Base-by-base conservation (phyloP, 2,797 vertebrate species). In the Kryptolebias ocellatus region DNA sequence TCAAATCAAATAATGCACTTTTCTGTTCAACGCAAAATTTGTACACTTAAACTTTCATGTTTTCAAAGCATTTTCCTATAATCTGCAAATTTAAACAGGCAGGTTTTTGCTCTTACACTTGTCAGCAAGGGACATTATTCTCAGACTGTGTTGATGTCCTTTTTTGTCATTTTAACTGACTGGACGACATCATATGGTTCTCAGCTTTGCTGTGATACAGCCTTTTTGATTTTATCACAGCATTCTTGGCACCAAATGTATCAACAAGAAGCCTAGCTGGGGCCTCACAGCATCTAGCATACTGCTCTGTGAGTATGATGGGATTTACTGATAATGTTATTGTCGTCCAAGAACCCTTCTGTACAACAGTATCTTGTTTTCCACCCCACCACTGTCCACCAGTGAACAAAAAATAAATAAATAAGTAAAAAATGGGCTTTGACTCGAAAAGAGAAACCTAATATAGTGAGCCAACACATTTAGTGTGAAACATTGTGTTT, bases 321-420 rank as follows among this genome's bases (percentile, higher is more conserved):
- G 82, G 87, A 90, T 90, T 91, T 90, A 72, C 80, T 85, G 85
- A 92, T 93, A 90, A 85, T 79, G 80, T 72, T 87, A 87, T 92
- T 88, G 80, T 78, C 67, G 80, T 88, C 88, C 83, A 84, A 86
- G 80, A 80, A 72, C 51, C 68, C 61, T 73, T 76, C 46, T 64
- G 67, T 61, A 50, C 74, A 60, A 54, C 68, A 60, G 53, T 17
- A 2, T 59, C 73, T 72, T 27, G 18, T 68, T 54, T 44, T 63
- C 67, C 71, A 37, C 53, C 70, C 52, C 45, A 51, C 68, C n/a
- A n/a, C 29, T 49, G 56, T 67, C 72, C 68, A 62, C 70, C 64
- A 67, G 74, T 82, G 81, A 73, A 78, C 79, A 79, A 69, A 78
- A 24, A 24, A 24, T 24, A 24, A 24, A 24, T 24, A 24, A 24